A percentile compares a stretch with the other conserved stretches of the same genome.
Evolutionary conservation across 2,113 vertebrate genomes (phyloP).

Genomic region (Equus przewalskii): DNA sequence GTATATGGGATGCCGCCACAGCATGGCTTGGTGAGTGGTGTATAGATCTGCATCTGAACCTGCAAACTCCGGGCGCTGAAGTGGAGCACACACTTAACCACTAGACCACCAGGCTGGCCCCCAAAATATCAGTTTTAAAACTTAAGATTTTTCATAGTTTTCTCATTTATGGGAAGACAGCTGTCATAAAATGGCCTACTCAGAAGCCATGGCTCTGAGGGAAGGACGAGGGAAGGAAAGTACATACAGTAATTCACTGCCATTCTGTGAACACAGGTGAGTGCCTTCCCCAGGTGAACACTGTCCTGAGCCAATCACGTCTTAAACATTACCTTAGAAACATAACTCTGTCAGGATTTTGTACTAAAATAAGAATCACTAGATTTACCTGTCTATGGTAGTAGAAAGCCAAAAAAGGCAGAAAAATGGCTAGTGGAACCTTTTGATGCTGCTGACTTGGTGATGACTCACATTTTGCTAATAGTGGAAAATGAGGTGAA

Average conservation of each 20-base stretch:
- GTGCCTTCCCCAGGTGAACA: neutral
- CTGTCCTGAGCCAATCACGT: neutral
- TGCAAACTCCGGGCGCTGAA: too few relatives aligned
- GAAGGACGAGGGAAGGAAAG: neutral
- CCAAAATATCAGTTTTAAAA: conserved; percentile 8
- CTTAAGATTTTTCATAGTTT: conserved; percentile 39
- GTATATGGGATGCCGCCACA: too few relatives aligned
- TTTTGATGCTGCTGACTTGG: neutral
- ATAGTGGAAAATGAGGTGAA: neutral
- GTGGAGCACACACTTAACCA: too few relatives aligned
- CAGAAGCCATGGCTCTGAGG: neutral
- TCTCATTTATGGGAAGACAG: neutral
- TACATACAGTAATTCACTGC: neutral
- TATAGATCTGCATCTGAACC: too few relatives aligned
- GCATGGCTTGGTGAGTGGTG: too few relatives aligned
- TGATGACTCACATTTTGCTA: conserved; percentile 16
- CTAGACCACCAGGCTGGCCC: too few relatives aligned
- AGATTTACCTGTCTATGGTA: neutral
- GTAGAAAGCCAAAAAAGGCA: conserved; percentile 23
- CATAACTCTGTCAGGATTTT: neutral
- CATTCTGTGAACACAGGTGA: neutral
- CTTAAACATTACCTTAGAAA: conserved; percentile 50
- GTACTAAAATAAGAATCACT: neutral
- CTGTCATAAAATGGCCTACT: neutral
- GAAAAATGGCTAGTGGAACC: neutral